Conservation (phyloP, 2,113 vertebrate genomes). For the Urocynchramus pylzowi region DNA sequence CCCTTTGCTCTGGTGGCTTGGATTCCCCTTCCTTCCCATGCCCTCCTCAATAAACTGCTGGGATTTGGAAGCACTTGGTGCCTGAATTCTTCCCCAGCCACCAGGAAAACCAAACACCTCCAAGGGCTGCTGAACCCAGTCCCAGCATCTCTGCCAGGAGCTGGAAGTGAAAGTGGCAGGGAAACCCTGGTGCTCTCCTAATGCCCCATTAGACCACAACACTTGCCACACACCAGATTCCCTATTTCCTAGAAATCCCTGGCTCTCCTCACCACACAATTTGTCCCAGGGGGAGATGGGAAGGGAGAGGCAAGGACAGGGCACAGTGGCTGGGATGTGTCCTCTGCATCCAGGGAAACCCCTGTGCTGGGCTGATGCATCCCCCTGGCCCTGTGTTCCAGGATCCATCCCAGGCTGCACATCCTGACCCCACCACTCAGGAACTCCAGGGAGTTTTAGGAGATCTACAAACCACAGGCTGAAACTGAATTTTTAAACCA, state of each 20-base stretch:
- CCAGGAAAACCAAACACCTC: background rate
- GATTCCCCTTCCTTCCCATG: background rate
- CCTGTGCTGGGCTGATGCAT: fast-evolving
- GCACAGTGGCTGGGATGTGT: background rate
- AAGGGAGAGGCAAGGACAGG: background rate
- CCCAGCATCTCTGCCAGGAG: background rate
- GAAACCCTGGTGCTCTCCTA: fast-evolving
- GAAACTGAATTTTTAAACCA: background rate
- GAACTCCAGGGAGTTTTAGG: background rate
- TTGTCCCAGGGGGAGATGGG: background rate
- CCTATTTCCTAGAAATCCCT: background rate
- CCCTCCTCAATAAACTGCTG: background rate
- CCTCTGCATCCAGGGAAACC: background rate
- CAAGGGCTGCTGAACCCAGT: too few relatives aligned
- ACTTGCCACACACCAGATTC: background rate
- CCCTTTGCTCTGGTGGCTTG: background rate
- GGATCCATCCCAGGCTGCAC: background rate
- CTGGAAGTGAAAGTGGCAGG: background rate
- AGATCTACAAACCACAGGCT: background rate
- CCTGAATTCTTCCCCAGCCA: background rate
- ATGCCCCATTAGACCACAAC: background rate
- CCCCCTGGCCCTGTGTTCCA: fast-evolving
- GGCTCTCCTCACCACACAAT: background rate
- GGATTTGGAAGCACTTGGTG: background rate
- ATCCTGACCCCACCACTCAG: background rate